These are phyloP conservation scores for Cinclus mexicanus DNA, from an alignment of 2,113 vertebrate species.

Conservation along the genomic window DNA sequence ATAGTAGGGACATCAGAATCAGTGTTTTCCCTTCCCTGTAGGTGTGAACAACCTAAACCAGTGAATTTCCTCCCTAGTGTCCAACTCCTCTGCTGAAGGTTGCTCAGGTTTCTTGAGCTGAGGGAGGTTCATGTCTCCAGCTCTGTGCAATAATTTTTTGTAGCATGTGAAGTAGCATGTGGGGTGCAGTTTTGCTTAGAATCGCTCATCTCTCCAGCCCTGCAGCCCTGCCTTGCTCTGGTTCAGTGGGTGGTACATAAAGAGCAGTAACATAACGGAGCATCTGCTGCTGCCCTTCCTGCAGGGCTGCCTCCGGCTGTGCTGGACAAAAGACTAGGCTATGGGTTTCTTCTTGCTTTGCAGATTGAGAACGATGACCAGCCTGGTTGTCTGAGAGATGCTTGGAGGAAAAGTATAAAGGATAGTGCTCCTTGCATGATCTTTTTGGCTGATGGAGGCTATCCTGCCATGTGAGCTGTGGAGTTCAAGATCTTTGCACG, in stretches of 20 bases:
- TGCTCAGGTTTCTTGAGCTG: background rate
- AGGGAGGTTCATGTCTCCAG: fast-evolving
- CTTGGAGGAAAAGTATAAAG: background rate
- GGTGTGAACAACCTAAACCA: background rate
- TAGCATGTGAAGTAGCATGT: background rate
- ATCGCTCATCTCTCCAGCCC: background rate
- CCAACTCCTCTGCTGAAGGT: background rate
- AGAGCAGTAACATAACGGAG: background rate
- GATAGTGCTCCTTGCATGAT: background rate
- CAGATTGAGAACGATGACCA: background rate
- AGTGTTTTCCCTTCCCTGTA: background rate
- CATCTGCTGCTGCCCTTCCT: background rate
- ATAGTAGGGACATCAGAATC: background rate
- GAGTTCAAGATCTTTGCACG: background rate
- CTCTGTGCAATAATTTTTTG: fast-evolving
- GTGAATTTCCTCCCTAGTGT: background rate
- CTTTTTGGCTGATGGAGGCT: background rate
- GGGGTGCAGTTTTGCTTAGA: background rate
- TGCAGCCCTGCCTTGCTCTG: background rate
- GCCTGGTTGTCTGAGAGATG: background rate
- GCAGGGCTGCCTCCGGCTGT: background rate
- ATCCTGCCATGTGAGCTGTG: fast-evolving
- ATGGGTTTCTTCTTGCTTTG: background rate
- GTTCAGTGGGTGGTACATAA: fast-evolving
- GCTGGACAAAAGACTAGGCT: background rate